Evolutionary conservation across 2,113 vertebrate species (phyloP).

Genomic region (Seriola quinqueradiata): DNA sequence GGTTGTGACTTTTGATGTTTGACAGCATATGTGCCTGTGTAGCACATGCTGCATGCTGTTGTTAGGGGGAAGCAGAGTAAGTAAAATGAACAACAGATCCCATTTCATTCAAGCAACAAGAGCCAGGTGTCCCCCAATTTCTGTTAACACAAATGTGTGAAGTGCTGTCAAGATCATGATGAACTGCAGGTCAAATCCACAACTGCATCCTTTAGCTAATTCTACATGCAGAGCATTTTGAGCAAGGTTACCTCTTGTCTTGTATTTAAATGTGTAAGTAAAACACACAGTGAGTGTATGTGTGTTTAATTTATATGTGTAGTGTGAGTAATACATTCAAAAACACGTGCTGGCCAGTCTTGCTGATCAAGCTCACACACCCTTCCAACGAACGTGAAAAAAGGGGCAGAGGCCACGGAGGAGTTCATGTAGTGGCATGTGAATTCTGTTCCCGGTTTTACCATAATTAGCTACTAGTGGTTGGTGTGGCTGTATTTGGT

Average conservation of each 20-base stretch:
- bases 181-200: constrained; percentile 18
- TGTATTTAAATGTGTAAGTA: background rate
- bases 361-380: constrained; percentile 76
- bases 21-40: background rate
- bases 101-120: constrained; percentile 21
- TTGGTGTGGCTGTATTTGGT: constrained; percentile 18
- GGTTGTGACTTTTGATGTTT: constrained; percentile 7
- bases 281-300: background rate
- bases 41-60: background rate
- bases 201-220: background rate
- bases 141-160: background rate
- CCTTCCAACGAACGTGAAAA: constrained; percentile 55
- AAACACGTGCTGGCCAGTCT: constrained; percentile 52
- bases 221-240: constrained; percentile 17
- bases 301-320: constrained; percentile 9
- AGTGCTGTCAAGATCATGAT: background rate
- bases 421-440: constrained; percentile 61
- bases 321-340: constrained; percentile 48
- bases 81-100: constrained; percentile 15
- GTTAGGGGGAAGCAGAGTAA: background rate
- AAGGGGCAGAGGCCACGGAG: constrained; percentile 51
- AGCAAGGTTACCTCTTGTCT: background rate
- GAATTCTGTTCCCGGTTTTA: constrained; percentile 41
- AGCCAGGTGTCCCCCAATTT: constrained; percentile 25
- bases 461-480: background rate